These are phyloP conservation scores for Bubo scandiacus DNA, from an alignment of 2,113 vertebrate species.

Conservation along the genomic window DNA sequence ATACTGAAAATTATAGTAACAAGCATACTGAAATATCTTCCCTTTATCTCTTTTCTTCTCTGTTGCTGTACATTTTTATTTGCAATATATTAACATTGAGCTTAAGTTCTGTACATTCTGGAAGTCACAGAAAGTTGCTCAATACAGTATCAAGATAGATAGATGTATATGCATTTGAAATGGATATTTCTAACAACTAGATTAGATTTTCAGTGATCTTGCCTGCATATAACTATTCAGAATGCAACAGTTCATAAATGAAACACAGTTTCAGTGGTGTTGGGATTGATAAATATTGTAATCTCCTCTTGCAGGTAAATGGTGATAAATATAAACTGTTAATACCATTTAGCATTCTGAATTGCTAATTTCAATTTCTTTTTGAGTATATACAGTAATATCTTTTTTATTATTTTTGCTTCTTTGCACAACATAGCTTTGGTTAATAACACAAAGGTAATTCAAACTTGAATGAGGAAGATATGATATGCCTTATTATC, in stretches of 20 bases:
- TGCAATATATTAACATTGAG: neutral
- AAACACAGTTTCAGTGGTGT: neutral
- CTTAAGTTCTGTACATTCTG: neutral
- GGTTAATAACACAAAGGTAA: neutral
- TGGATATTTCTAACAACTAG: neutral
- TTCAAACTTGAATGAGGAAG: neutral
- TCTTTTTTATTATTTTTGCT: neutral
- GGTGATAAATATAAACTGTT: neutral
- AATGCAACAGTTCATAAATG: neutral
- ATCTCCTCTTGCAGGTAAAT: neutral
- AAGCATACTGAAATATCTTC: neutral
- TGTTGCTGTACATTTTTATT: neutral
- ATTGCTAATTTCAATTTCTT: neutral
- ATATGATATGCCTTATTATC: neutral
- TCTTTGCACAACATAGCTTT: neutral
- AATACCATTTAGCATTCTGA: neutral
- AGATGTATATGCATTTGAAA: neutral
- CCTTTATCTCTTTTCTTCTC: neutral
- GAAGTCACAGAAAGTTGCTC: neutral
- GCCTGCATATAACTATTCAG: neutral
- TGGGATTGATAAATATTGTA: neutral
- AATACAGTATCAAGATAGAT: neutral
- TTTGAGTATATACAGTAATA: neutral
- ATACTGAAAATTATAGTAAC: neutral
- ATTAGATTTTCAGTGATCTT: neutral